Base-by-base conservation (phyloP, 2,797 vertebrate genomes). In the Babyrousa celebensis region DNA sequence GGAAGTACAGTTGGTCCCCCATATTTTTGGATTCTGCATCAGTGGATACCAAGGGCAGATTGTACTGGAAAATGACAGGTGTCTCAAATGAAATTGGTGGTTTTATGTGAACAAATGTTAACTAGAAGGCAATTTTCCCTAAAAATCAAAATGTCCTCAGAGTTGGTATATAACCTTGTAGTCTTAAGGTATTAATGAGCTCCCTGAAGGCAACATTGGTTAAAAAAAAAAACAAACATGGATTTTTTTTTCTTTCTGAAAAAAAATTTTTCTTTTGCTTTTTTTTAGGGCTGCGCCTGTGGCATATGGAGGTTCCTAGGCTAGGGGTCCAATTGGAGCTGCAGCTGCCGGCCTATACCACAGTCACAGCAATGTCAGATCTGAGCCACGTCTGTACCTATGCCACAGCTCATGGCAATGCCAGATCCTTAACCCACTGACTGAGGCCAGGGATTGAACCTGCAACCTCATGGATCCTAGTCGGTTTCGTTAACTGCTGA, bases 41-140 rank as follows among this genome's bases (percentile, higher is more conserved):
- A 3, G 29, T 52, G 54, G 74, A 77, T 77, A 77, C 29, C 1
- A 29, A 0, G 17, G 48, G 29, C 54, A 12, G 18, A 32, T 18
- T 58, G 12, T 78, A 43, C 12, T 78, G 6, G 43, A 90, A 56
- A 96, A 84, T 91, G 96, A 91, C 85, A 88, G 32, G 20, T 87
- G 3, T 85, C 7, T 63, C 2, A 43, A 89, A 96, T 85, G 36
- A 96, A 89, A 63, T 80, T 71, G 52, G n/a, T 79, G n/a, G 36
- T 92, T 95, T 96, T 85, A 88, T 92, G 56, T 95, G 90, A 96
- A 94, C 83, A 27, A 85, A 95, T 90, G 32, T 71, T 62, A 93
- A 95, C 78, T 90, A 87, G 63, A 86, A 87, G 32, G 40, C 32
- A 89, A 89, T 97, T 84, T 96, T 27, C 20, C 29, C 63, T 67